Conservation (phyloP, 2,888 invertebrate species). For the Neoitamus cyanurus region DNA sequence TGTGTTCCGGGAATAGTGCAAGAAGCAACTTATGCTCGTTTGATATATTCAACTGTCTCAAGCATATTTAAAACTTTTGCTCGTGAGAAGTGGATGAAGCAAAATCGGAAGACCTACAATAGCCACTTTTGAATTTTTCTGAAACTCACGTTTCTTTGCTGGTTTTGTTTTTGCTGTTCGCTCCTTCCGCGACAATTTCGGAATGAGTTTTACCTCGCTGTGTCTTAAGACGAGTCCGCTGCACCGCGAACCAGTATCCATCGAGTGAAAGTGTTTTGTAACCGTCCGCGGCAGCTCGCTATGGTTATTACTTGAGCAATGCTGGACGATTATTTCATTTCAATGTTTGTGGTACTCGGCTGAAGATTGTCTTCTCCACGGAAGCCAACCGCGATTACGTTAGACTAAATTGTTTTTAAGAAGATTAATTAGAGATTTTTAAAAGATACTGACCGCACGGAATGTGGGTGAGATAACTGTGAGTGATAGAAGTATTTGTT, state of each 20-base stretch:
- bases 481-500: background rate
- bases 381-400: background rate
- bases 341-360: slow-evolving; percentile 3
- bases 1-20: background rate
- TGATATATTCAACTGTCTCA: background rate
- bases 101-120: background rate
- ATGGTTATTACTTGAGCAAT: slow-evolving; percentile 18
- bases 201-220: background rate
- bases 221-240: background rate
- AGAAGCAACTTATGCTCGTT: background rate
- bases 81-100: background rate
- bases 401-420: background rate
- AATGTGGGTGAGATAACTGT: background rate
- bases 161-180: background rate
- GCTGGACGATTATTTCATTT: background rate
- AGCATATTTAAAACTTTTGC: background rate
- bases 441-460: background rate
- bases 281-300: background rate
- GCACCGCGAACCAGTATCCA: slow-evolving; percentile 13
- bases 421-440: background rate
- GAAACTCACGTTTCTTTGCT: background rate
- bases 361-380: background rate
- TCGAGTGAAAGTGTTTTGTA: slow-evolving; percentile 40
- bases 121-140: background rate
- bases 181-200: background rate